Base-by-base conservation (phyloP, 2,113 vertebrate species). In the Corydoras maculifer region DNA sequence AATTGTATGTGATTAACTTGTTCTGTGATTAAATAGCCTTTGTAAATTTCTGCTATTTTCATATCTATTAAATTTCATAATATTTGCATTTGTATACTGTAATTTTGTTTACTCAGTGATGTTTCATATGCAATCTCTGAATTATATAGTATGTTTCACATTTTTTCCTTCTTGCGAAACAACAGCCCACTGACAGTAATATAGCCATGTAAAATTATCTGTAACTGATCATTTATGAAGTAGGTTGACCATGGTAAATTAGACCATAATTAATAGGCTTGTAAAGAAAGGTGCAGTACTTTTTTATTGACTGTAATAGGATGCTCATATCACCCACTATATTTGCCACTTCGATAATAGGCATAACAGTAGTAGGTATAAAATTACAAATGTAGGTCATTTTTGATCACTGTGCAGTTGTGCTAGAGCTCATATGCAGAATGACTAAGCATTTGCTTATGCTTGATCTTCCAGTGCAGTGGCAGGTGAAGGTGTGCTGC, bases 1-100 rank as follows among this genome's bases (percentile, higher is more conserved):
- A 74, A 72, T 80, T 73, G 67, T 72, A 80, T 72, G 18, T 75
- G 73, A 75, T 75, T 69, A 60, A 60, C 58, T 69, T 50, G 68
- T 69, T 29, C 68, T 74, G 15, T 77, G 65, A 75, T 75, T 75
- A 77, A 80, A 72, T 71, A 58, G 65, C 61, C 73, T 74, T 71
- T 75, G 69, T 69, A 59, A 53, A 60, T 74, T 77, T 65, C 54
- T 63, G 50, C 43, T 43, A 74, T 75, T 72, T 63, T 76, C 62
- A 58, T 51, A 32, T 65, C 10, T 55, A 43, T 60, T 43, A 78
- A 69, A 68, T 68, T 75, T 73, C 32, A 49, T 58, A 64, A 35
- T 72, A 55, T 75, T 43, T 49, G 50, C 61, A 69, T 63, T 69
- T 48, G 14, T 69, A 30, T 53, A 13, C 61, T 75, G 53, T 72